A percentile compares a stretch with the other conserved stretches of the same genome.
phyloP scores from a whole-genome alignment of 2,113 vertebrate species.

The Mormyrus lacerda region DNA sequence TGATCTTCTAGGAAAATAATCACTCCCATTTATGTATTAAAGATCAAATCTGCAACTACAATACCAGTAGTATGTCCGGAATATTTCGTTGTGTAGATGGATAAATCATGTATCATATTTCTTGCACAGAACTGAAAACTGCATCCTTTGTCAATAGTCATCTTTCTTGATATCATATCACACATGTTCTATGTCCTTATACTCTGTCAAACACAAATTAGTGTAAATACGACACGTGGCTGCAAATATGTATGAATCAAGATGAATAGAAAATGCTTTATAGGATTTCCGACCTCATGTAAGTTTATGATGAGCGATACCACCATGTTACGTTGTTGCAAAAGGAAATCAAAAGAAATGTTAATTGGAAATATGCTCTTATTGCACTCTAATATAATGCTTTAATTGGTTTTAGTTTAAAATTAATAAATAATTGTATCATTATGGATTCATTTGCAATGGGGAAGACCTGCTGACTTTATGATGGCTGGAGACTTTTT shows the following conservation, averaged over 20 bases:
- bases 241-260: background rate
- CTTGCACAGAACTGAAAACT: background rate
- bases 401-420: background rate
- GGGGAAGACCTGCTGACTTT: background rate
- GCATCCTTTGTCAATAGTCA: background rate
- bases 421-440: background rate
- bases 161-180: background rate
- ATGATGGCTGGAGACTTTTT: background rate
- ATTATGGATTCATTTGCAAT: background rate
- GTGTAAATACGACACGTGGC: background rate
- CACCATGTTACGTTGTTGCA: background rate
- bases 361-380: background rate
- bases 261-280: background rate
- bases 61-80: background rate
- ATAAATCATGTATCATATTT: background rate
- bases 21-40: background rate
- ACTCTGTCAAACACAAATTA: background rate
- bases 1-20: background rate
- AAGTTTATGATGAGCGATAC: background rate
- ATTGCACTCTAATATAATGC: background rate
- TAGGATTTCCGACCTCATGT: background rate
- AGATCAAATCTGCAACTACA: background rate
- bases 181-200: background rate
- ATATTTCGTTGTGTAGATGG: background rate
- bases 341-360: background rate